phyloP scores from a whole-genome alignment of 2,888 invertebrate genomes.

The Sialis fuliginosa region DNA sequence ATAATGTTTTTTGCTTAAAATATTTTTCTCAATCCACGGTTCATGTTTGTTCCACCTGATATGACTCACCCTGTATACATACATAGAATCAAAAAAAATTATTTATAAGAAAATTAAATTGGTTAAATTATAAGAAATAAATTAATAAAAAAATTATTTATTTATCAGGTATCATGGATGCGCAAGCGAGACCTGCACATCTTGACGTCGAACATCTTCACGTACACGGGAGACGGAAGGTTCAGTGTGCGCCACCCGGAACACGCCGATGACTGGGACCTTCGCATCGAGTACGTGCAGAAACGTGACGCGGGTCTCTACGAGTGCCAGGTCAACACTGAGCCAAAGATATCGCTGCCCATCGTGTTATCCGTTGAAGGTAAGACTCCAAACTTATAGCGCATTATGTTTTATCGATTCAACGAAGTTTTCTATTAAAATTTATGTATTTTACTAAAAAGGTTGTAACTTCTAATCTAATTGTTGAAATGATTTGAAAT shows the following conservation, averaged over 20 bases:
- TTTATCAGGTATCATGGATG: slow-evolving; percentile 62
- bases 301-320: slow-evolving; percentile 69
- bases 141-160: not conserved
- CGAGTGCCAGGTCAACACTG: slow-evolving; percentile 81
- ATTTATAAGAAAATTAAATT: too few species aligned
- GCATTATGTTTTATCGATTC: too few species aligned
- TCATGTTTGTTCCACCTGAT: too few species aligned
- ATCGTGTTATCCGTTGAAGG: slow-evolving; percentile 66
- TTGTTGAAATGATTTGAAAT: too few species aligned
- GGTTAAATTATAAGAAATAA: too few species aligned
- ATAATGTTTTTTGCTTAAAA: too few species aligned
- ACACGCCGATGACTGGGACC: slow-evolving; percentile 72
- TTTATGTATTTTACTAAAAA: too few species aligned
- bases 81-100: too few species aligned
- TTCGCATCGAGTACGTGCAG: slow-evolving; percentile 70
- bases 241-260: slow-evolving; percentile 74
- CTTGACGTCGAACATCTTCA: slow-evolving; percentile 66
- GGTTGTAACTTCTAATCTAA: too few species aligned
- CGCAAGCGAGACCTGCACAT: slow-evolving; percentile 68
- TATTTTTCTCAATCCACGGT: too few species aligned
- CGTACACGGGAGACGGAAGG: slow-evolving; percentile 73
- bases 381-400: slow-evolving; percentile 22
- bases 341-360: slow-evolving; percentile 77
- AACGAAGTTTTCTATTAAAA: too few species aligned
- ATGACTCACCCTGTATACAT: too few species aligned